Evolutionary conservation across 1,140 invertebrate genomes (phyloP).

Genomic region (Drosophila tristis): DNA sequence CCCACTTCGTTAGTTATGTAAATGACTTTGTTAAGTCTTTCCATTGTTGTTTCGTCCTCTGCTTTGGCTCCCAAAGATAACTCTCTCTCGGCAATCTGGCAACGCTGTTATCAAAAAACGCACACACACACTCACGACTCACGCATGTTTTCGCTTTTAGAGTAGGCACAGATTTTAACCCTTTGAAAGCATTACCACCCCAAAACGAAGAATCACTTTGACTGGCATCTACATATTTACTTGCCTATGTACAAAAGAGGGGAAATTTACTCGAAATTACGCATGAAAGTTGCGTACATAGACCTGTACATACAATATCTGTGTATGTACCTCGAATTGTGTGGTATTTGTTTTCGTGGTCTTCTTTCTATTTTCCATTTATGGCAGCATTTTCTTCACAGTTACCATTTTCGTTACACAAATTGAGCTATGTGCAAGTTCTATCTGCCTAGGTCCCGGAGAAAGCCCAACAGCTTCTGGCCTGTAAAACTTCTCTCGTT

Average conservation of each 20-base stretch:
- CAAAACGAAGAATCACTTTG: constrained; percentile 36
- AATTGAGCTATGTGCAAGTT: neutral
- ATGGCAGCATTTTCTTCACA: constrained; percentile 32
- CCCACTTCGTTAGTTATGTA: constrained; percentile 79
- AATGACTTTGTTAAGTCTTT: constrained; percentile 76
- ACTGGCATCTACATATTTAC: constrained; percentile 41
- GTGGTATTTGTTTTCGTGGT: constrained; percentile 15
- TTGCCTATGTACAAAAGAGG: constrained; percentile 56
- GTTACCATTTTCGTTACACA: constrained; percentile 21
- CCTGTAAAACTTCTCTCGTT: no score
- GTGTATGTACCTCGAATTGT: constrained; percentile 11
- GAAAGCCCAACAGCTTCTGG: no score
- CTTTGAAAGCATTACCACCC: constrained; percentile 58
- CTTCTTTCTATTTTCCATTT: constrained; percentile 9
- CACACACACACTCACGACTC: constrained; percentile 25
- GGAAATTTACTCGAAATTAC: constrained; percentile 76
- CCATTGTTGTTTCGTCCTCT: constrained; percentile 53
- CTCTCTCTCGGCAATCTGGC: constrained; percentile 65
- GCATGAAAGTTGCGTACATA: constrained; percentile 65
- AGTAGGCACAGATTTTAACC: constrained; percentile 78
- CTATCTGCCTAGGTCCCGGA: no score
- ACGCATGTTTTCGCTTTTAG: constrained; percentile 61
- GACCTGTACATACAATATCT: constrained; percentile 5
- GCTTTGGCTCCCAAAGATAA: constrained; percentile 50
- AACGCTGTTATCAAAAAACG: constrained; percentile 56